These are phyloP conservation scores for Acrocephalus kingi DNA, from an alignment of 2,113 vertebrate species.

Conservation along the genomic window DNA sequence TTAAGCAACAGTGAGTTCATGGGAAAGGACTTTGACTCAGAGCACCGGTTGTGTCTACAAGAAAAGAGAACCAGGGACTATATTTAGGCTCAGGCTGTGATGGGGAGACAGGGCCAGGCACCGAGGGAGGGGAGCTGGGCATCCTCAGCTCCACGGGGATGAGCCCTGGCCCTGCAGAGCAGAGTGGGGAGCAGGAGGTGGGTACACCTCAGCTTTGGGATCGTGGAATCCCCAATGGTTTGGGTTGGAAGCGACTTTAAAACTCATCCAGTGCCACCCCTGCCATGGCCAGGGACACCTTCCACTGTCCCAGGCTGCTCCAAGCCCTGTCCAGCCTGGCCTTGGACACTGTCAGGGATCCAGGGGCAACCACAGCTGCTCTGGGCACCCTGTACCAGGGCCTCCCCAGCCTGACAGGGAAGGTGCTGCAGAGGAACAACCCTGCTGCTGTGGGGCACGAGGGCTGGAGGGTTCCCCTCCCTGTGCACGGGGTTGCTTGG, in stretches of 20 bases:
- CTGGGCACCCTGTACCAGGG: not conserved
- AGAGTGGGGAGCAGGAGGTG: not conserved
- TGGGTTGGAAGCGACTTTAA: not conserved
- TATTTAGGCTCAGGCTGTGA: constrained; percentile 12
- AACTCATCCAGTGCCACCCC: not conserved
- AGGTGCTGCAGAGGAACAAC: not conserved
- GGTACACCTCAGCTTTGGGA: not conserved
- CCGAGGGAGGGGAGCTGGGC: not conserved
- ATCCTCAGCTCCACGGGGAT: not conserved
- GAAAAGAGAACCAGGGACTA: not conserved
- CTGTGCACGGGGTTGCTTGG: not conserved
- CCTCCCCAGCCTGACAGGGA: not conserved
- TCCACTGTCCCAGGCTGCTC: rapidly evolving
- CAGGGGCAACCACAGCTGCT: not conserved
- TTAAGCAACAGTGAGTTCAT: constrained; percentile 63
- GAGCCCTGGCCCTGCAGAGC: not conserved
- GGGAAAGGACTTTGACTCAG: constrained; percentile 51
- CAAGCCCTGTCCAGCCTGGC: rapidly evolving
- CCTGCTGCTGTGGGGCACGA: rapidly evolving
- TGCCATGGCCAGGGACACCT: not conserved
- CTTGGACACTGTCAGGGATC: not conserved
- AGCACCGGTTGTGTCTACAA: constrained; percentile 1
- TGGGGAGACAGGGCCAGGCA: not conserved
- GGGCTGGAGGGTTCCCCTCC: not conserved
- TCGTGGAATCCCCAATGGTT: not conserved